phyloP scores from a whole-genome alignment of 1,140 invertebrate genomes.

The Ceratina japonica region DNA sequence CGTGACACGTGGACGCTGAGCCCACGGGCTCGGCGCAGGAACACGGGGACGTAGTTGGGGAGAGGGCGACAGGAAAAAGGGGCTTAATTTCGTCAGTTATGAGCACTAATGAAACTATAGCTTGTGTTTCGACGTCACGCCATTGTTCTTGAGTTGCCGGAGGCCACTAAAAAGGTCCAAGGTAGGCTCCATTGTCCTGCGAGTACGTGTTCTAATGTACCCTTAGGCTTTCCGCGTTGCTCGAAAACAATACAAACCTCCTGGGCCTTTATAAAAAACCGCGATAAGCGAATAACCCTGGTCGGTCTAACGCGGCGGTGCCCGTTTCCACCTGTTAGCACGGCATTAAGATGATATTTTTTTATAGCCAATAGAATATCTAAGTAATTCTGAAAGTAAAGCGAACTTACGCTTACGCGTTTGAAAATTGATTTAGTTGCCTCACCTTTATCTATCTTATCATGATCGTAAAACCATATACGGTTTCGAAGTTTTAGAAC shows the following conservation, averaged over 20 bases:
- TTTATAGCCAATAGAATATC: not conserved
- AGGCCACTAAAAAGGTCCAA: constrained; percentile 46
- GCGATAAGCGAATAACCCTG: not conserved
- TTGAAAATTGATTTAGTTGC: too few species aligned
- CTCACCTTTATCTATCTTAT: too few species aligned
- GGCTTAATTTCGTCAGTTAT: constrained; percentile 63
- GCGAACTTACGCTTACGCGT: too few species aligned
- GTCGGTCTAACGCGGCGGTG: not conserved
- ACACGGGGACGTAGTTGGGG: too few species aligned
- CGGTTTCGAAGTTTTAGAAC: not conserved
- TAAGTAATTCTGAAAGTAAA: too few species aligned
- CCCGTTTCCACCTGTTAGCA: not conserved
- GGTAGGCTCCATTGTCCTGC: constrained; percentile 49
- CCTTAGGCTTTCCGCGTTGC: constrained; percentile 29
- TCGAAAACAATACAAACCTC: constrained; percentile 41
- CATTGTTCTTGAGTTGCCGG: constrained; percentile 57
- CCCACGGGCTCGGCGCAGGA: too few species aligned
- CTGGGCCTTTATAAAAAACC: constrained; percentile 3
- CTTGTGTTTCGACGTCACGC: constrained; percentile 57
- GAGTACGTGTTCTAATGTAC: constrained; percentile 34
- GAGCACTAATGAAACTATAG: constrained; percentile 66
- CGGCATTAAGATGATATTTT: not conserved
- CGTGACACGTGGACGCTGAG: constrained; percentile 1
- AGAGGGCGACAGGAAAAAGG: not conserved
- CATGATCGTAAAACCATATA: too few species aligned